These are phyloP conservation scores for Uropetala carovei DNA, from an alignment of 2,888 invertebrate species.

Conservation along the genomic window DNA sequence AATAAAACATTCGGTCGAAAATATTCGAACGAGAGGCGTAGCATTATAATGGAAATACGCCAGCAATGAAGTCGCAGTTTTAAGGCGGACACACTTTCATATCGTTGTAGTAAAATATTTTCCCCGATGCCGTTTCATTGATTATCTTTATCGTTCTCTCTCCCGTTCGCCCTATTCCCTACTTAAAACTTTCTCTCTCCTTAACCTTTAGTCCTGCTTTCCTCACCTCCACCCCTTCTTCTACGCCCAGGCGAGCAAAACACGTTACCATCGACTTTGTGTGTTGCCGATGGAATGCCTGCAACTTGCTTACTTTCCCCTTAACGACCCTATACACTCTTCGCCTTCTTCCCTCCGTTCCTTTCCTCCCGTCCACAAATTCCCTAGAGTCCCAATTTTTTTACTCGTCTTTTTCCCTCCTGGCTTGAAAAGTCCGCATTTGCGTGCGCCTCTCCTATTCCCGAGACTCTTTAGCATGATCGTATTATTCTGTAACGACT, in stretches of 20 bases:
- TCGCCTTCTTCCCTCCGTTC: neutral
- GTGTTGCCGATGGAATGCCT: constrained; percentile 38
- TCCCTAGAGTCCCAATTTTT: no score
- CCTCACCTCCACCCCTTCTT: neutral
- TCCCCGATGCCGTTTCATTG: constrained; percentile 26
- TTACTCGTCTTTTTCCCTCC: no score
- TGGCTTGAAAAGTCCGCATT: no score
- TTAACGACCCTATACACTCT: neutral
- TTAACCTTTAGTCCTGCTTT: neutral
- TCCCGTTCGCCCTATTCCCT: neutral
- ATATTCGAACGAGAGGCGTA: no score
- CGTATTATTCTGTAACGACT: no score
- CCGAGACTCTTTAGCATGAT: no score
- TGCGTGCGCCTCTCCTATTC: no score
- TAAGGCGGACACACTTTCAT: neutral
- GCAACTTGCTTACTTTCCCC: constrained; percentile 26
- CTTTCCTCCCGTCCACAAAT: neutral
- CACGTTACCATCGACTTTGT: constrained; percentile 16
- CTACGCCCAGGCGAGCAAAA: neutral
- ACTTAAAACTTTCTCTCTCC: neutral
- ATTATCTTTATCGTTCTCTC: neutral
- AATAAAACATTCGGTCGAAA: no score
- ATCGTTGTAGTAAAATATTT: constrained; percentile 26
- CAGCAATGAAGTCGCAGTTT: no score
- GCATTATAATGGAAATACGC: no score